Conservation (phyloP, 2,797 vertebrate species). For the Anguilla anguilla region DNA sequence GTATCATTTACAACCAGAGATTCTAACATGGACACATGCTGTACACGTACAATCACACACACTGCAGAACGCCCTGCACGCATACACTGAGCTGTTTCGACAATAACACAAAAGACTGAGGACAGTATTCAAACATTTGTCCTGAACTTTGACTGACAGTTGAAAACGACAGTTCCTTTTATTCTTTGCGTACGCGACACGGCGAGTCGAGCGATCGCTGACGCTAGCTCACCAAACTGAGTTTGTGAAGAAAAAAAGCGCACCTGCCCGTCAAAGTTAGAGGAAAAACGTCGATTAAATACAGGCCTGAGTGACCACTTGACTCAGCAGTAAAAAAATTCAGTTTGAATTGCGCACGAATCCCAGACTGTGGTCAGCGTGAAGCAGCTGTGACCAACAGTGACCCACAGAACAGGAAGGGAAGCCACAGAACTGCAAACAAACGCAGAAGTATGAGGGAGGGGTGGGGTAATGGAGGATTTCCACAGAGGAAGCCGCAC, state of each 20-base stretch:
- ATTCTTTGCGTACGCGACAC: background rate
- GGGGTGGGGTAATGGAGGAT: background rate
- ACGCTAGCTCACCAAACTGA: background rate
- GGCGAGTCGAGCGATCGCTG: background rate
- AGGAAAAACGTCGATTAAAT: background rate
- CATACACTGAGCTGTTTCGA: background rate
- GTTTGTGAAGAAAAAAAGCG: background rate
- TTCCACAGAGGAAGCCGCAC: background rate
- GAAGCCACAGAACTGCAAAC: constrained; percentile 26
- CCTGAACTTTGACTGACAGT: background rate
- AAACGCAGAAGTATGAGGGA: constrained; percentile 3
- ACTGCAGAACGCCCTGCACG: background rate
- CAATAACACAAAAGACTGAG: background rate
- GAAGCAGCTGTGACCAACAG: background rate
- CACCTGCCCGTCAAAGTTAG: background rate
- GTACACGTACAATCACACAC: background rate
- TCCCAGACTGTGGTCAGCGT: background rate
- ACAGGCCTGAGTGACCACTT: background rate
- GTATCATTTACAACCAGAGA: background rate
- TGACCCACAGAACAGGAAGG: constrained; percentile 43
- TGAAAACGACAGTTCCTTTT: background rate
- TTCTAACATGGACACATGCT: background rate
- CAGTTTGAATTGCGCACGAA: background rate
- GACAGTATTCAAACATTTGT: background rate
- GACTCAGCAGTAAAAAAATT: too few relatives aligned